These are phyloP conservation scores for Clytia hemisphaerica DNA, from an alignment of 30 jellyfish, hydroid and myxozoan species.

Conservation along the genomic window DNA sequence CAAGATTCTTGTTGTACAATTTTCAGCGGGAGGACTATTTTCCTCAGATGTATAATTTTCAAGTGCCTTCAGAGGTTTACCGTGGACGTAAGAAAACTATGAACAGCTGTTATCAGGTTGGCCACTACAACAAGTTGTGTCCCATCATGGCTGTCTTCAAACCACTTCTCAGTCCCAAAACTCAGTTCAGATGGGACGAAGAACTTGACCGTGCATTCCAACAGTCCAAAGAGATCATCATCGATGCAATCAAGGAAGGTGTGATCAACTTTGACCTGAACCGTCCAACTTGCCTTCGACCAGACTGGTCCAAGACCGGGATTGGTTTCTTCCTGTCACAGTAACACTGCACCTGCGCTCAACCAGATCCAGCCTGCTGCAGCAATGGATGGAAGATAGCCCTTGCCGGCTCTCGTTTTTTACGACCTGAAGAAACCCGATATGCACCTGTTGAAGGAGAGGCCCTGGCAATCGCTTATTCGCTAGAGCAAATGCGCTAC, in stretches of 20 bases:
- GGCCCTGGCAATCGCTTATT: neutral
- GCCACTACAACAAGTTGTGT: neutral
- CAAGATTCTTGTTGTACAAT: too few species aligned
- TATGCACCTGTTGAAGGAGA: neutral
- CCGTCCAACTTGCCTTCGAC: neutral
- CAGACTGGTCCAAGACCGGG: too few species aligned
- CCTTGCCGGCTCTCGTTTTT: neutral
- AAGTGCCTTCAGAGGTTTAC: too few species aligned
- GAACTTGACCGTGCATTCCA: neutral
- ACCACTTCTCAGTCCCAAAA: neutral
- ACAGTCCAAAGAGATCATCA: too few species aligned
- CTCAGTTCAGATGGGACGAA: too few species aligned
- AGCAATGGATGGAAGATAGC: neutral
- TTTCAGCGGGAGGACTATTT: too few species aligned
- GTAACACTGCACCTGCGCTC: slow-evolving; percentile 3
- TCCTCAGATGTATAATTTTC: neutral
- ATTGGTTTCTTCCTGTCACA: neutral
- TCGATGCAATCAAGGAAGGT: neutral
- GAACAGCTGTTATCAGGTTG: too few species aligned
- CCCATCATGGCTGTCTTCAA: slow-evolving; percentile 1
- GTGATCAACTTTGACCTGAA: neutral
- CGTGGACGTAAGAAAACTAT: neutral
- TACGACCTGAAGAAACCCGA: neutral
- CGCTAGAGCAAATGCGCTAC: neutral
- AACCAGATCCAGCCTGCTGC: neutral